Conservation (phyloP, 2,797 vertebrate genomes). For the Anabacerthia variegaticeps region DNA sequence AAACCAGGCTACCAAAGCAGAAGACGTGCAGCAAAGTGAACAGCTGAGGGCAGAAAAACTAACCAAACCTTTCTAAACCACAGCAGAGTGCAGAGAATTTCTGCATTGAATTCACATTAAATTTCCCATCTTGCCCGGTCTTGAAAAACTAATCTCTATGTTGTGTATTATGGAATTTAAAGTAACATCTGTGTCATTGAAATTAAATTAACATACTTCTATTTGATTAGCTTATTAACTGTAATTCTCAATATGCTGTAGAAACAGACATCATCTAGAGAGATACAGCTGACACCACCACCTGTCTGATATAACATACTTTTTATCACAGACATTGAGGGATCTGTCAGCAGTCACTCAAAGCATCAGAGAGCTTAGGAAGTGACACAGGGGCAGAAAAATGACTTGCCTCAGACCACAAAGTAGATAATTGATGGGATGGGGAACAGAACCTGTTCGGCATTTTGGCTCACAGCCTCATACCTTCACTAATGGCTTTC, state of each 20-base stretch:
- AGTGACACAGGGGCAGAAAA: not conserved
- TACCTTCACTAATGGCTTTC: not conserved
- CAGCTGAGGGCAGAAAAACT: not conserved
- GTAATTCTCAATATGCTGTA: conserved; percentile 57
- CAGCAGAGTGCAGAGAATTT: not conserved
- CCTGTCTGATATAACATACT: conserved; percentile 40
- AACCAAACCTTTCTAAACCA: not conserved
- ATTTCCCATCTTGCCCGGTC: not conserved
- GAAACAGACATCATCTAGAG: conserved; percentile 28
- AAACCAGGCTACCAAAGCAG: not conserved
- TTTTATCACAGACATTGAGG: not conserved
- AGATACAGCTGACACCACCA: conserved; percentile 50
- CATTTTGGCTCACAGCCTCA: not conserved
- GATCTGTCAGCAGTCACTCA: conserved; percentile 12
- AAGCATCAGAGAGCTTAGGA: conserved; percentile 10
- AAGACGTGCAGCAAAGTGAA: not conserved
- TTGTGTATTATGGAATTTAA: conserved; percentile 22
- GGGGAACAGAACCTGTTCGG: not conserved
- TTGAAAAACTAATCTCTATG: conserved; percentile 14
- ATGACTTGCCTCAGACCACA: not conserved
- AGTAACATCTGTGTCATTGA: conserved; percentile 51
- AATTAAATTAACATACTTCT: conserved; percentile 58
- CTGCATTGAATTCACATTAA: conserved; percentile 7
- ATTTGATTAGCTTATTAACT: conserved; percentile 60
- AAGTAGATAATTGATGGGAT: not conserved